Percentiles rank a stretch among this genome's conserved stretches.
These are phyloP conservation scores for Chaetodon trifasciatus DNA, from an alignment of 2,797 vertebrate genomes.

Conservation along the genomic window DNA sequence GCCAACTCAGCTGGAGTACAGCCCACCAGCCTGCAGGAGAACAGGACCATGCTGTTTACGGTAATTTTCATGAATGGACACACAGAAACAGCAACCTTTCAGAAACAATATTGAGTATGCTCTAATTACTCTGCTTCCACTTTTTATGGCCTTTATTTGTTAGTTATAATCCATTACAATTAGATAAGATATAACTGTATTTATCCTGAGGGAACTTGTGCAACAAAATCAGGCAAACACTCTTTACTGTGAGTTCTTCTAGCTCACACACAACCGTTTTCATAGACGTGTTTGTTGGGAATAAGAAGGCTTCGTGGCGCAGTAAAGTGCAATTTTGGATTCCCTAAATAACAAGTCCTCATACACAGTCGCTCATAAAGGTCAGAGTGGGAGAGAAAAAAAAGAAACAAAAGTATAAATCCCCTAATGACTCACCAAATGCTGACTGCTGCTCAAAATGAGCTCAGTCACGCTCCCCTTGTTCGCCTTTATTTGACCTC, in stretches of 20 bases:
- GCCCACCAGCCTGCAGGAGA: constrained; percentile 95
- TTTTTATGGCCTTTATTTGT: background rate
- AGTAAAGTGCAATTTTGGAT: background rate
- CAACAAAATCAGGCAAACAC: background rate
- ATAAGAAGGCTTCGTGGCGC: background rate
- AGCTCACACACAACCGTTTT: background rate
- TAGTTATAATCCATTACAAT: background rate
- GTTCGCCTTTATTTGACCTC: constrained; percentile 55
- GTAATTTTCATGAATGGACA: constrained; percentile 76
- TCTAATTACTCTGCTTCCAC: background rate
- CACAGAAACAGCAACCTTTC: too few relatives aligned
- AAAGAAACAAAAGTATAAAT: constrained; percentile 5
- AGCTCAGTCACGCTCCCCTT: constrained; percentile 17
- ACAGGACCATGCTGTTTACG: constrained; percentile 98
- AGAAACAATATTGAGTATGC: background rate
- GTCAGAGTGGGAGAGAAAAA: background rate
- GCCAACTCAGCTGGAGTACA: constrained; percentile 86
- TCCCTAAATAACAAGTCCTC: background rate
- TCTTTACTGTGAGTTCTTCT: background rate
- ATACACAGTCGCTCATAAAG: background rate
- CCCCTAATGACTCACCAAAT: constrained; percentile 53
- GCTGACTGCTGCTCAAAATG: constrained; percentile 66
- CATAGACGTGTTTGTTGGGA: background rate
- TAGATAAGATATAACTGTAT: background rate
- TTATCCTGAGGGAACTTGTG: background rate